Percentiles rank a stretch among this genome's conserved stretches.
phyloP scores from a whole-genome alignment of 2,888 invertebrate genomes.

The Drosophila monieri region DNA sequence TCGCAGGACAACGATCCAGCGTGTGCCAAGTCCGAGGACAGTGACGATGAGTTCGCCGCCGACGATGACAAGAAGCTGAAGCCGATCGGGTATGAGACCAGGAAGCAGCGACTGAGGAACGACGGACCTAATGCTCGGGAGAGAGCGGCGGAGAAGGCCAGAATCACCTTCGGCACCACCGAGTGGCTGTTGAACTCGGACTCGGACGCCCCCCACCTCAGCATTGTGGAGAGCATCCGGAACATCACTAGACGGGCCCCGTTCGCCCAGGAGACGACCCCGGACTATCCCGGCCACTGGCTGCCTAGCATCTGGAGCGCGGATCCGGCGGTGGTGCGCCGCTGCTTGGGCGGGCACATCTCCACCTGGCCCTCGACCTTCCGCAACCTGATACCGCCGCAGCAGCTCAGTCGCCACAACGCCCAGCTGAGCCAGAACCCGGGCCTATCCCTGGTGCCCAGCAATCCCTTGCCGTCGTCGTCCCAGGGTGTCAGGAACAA shows the following conservation, averaged over 20 bases:
- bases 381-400: background rate
- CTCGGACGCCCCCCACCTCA: background rate
- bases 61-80: slow-evolving; percentile 10
- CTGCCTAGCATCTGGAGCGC: background rate
- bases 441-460: background rate
- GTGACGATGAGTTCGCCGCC: background rate
- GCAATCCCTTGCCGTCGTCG: background rate
- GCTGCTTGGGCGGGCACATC: background rate
- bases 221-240: slow-evolving; percentile 47
- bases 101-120: slow-evolving; percentile 8
- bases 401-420: background rate
- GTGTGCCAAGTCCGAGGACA: background rate
- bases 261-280: background rate
- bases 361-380: background rate
- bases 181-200: background rate
- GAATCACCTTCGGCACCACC: background rate
- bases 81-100: slow-evolving; percentile 54
- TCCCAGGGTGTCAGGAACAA: background rate
- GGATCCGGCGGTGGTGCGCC: background rate
- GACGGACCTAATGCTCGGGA: slow-evolving; percentile 13
- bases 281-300: background rate
- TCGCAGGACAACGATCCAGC: too few species aligned
- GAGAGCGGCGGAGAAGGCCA: background rate
- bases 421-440: too few species aligned
- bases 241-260: background rate